Evolutionary conservation across 2,888 invertebrate species (phyloP).

Genomic region (Celastrina argiolus): DNA sequence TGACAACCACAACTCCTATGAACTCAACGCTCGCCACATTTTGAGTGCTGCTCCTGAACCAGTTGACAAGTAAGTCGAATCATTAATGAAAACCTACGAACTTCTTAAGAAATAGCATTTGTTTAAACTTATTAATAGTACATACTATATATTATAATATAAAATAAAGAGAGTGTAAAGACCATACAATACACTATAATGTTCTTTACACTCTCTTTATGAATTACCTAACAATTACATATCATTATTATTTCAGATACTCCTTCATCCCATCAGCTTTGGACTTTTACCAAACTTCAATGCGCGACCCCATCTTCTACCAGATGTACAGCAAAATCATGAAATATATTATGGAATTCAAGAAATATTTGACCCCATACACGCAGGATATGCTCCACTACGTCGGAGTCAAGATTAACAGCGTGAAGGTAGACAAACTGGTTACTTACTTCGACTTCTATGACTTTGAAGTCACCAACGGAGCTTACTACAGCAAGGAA

Average conservation of each 20-base stretch:
- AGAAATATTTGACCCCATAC: conserved; percentile 77
- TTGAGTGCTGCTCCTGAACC: conserved; percentile 41
- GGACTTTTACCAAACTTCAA: conserved; percentile 80
- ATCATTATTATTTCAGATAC: conserved; percentile 47
- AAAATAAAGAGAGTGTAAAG: no score
- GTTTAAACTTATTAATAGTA: no score
- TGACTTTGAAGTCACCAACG: conserved; percentile 80
- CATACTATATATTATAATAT: no score
- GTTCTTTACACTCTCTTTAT: no score
- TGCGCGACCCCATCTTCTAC: conserved; percentile 85
- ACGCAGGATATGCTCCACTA: conserved; percentile 74
- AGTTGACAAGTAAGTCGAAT: conserved; percentile 34
- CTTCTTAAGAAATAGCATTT: no score
- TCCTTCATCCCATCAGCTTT: conserved; percentile 76
- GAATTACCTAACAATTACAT: background rate
- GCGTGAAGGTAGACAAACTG: conserved; percentile 79
- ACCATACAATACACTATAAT: no score
- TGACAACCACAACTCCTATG: conserved; percentile 74
- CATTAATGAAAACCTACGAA: no score
- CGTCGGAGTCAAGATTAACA: conserved; percentile 79
- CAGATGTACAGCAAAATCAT: conserved; percentile 80
- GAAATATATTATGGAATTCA: conserved; percentile 78
- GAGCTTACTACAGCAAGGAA: conserved; percentile 48
- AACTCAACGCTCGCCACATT: conserved; percentile 73
- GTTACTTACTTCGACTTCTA: conserved; percentile 82